phyloP scores from a whole-genome alignment of 2,888 invertebrate genomes.

The Sialis fuliginosa region DNA sequence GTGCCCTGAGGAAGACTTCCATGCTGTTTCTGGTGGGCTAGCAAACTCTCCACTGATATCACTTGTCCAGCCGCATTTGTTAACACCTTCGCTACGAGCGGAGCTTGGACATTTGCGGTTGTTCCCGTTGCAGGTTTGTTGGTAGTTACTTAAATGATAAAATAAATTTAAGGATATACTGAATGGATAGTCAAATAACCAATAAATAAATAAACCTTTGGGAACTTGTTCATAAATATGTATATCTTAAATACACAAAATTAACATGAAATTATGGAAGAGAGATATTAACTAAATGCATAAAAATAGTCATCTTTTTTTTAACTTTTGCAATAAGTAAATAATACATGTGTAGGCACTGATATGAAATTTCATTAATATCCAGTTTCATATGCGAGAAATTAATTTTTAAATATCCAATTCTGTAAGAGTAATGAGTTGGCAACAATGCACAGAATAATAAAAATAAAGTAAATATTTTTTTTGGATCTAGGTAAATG shows the following conservation, averaged over 20 bases:
- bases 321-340: neutral
- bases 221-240: no score
- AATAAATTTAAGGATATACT: constrained; percentile 2
- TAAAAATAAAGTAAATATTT: no score
- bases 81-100: constrained; percentile 53
- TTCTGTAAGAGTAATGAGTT: no score
- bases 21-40: constrained; percentile 33
- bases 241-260: constrained; percentile 1
- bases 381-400: no score
- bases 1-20: constrained; percentile 31
- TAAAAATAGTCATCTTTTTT: no score
- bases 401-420: no score
- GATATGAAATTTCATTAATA: no score
- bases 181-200: neutral
- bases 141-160: constrained; percentile 15
- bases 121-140: constrained; percentile 24
- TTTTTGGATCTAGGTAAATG: no score
- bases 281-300: neutral
- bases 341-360: no score
- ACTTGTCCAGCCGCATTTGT: constrained; percentile 46
- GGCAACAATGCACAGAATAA: no score
- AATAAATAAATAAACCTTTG: no score
- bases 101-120: constrained; percentile 28
- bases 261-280: neutral
- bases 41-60: constrained; percentile 37